These are phyloP conservation scores for Polyommatus iphigenia DNA, from an alignment of 2,888 invertebrate species.

Conservation along the genomic window DNA sequence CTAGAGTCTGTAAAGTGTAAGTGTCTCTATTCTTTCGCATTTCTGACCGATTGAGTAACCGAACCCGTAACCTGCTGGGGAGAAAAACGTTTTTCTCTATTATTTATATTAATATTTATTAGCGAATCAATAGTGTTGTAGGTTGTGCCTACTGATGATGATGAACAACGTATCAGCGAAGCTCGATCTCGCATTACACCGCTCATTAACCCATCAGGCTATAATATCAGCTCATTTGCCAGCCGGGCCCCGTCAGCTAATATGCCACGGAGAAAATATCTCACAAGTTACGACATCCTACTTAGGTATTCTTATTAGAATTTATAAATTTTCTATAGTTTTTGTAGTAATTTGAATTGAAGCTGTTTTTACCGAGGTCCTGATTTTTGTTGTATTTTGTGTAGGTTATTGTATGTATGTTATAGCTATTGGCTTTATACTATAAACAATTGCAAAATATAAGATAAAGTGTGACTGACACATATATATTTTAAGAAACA, in stretches of 20 bases:
- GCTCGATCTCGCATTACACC: conserved; percentile 7
- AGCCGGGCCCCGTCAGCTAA: neutral
- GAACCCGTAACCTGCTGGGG: no score
- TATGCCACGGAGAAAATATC: neutral
- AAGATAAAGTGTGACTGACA: no score
- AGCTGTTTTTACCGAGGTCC: neutral
- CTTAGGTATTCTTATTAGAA: neutral
- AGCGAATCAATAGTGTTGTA: neutral
- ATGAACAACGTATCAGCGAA: neutral
- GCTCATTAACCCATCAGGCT: conserved; percentile 8
- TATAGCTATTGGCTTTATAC: no score
- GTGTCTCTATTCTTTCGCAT: no score
- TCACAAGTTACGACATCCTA: neutral
- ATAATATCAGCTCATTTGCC: conserved; percentile 3
- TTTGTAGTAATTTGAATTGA: neutral
- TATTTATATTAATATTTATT: no score
- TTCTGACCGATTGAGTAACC: no score
- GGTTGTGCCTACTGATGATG: neutral
- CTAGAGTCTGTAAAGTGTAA: no score
- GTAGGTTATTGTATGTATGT: no score
- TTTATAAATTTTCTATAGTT: neutral
- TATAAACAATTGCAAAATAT: no score
- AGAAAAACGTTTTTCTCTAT: no score
- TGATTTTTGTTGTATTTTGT: no score
- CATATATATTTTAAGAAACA: no score